Conservation (phyloP, 2,888 invertebrate genomes). For the Luperina testacea region DNA sequence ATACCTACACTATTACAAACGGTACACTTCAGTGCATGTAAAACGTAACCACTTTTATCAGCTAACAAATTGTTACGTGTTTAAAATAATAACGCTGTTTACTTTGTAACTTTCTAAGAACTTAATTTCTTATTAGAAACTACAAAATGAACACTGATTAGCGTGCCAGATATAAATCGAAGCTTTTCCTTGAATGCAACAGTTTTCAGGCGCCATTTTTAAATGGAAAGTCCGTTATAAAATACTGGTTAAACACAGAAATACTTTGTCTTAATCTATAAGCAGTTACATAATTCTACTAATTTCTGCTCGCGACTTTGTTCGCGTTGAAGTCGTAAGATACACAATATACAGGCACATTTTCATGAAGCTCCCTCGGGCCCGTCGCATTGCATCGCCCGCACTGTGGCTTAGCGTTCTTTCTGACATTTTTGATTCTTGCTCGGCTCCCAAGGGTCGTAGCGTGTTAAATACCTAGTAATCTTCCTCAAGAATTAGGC, state of each 20-base stretch:
- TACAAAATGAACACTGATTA: conserved; percentile 47
- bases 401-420: too few relatives aligned
- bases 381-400: too few relatives aligned
- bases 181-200: conserved; percentile 46
- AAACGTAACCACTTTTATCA: conserved; percentile 22
- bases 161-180: conserved; percentile 49
- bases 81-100: conserved; percentile 39
- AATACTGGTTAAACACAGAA: neutral
- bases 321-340: neutral
- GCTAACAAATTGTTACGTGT: conserved; percentile 49
- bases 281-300: neutral
- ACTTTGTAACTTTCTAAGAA: conserved; percentile 42
- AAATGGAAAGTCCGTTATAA: neutral
- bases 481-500: too few relatives aligned
- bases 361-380: too few relatives aligned
- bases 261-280: neutral
- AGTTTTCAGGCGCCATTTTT: conserved; percentile 25
- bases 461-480: too few relatives aligned
- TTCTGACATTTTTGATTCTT: too few relatives aligned
- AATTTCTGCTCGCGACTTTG: neutral
- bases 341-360: too few relatives aligned
- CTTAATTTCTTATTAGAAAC: conserved; percentile 45
- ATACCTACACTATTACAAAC: neutral
- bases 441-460: too few relatives aligned
- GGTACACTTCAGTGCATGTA: conserved; percentile 26